phyloP scores from a whole-genome alignment of 2,113 vertebrate genomes.

The Hippolais icterina region DNA sequence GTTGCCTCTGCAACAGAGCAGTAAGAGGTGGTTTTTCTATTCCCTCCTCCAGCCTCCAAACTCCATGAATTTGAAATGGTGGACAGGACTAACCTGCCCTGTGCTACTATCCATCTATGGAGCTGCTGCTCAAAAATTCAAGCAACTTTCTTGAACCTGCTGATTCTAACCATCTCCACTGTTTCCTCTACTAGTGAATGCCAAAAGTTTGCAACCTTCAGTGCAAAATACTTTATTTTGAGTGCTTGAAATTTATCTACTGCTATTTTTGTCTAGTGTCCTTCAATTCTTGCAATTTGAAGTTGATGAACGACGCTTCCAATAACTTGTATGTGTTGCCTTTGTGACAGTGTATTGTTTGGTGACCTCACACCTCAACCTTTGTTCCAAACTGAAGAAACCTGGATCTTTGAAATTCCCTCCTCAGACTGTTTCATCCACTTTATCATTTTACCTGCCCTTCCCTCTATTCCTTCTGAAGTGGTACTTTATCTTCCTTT shows the following conservation, averaged over 20 bases:
- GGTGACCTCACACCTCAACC: background rate
- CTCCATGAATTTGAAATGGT: background rate
- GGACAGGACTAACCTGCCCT: background rate
- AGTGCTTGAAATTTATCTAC: background rate
- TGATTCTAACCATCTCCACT: background rate
- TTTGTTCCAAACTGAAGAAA: background rate
- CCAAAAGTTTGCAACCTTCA: background rate
- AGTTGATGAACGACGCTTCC: rapidly evolving
- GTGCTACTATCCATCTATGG: background rate
- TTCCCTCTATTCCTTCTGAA: background rate
- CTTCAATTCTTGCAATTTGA: background rate
- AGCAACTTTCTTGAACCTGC: background rate
- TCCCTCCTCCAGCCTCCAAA: background rate
- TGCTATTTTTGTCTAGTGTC: background rate
- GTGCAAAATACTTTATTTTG: background rate
- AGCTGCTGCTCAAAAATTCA: background rate
- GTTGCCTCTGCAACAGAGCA: background rate
- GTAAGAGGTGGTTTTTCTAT: background rate
- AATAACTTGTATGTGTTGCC: background rate
- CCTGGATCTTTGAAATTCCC: background rate
- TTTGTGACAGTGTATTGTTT: background rate
- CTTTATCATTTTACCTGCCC: background rate
- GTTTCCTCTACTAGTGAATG: background rate
- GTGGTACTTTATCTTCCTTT: background rate
- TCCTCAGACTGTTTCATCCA: background rate